These are phyloP conservation scores for Ailurus styani DNA, from an alignment of 2,113 vertebrate species.

Conservation along the genomic window DNA sequence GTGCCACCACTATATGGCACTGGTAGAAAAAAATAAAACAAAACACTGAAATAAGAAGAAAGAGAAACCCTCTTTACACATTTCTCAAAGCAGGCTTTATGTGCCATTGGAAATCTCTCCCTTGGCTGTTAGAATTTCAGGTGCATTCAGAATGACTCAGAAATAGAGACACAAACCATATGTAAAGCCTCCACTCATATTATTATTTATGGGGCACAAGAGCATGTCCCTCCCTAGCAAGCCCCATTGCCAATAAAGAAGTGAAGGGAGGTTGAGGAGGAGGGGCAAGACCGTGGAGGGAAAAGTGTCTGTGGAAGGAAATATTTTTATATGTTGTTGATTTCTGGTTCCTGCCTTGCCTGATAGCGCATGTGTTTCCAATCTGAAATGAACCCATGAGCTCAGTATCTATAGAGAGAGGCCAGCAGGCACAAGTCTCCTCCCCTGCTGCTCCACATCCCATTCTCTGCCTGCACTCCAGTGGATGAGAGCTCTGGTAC, in stretches of 20 bases:
- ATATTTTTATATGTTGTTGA: neutral
- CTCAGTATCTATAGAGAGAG: neutral
- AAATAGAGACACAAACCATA: neutral
- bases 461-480: neutral
- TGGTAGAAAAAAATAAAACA: neutral
- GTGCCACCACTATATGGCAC: neutral
- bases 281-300: neutral
- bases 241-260: neutral
- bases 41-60: neutral
- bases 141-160: constrained; percentile 7
- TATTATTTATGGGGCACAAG: constrained; percentile 43
- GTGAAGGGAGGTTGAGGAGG: neutral
- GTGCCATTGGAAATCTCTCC: neutral
- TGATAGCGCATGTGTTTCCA: constrained; percentile 49
- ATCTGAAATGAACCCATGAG: neutral
- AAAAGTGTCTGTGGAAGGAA: constrained; percentile 31
- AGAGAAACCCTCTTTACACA: neutral
- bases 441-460: neutral
- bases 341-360: constrained; percentile 49
- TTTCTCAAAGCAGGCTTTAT: neutral
- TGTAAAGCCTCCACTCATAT: neutral
- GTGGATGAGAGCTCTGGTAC: neutral
- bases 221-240: neutral
- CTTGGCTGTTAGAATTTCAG: constrained; percentile 27
- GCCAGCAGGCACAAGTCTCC: neutral